A percentile compares a stretch with the other conserved stretches of the same genome.
Conservation (phyloP, 1,140 invertebrate genomes). For the Diachasma alloeum region DNA sequence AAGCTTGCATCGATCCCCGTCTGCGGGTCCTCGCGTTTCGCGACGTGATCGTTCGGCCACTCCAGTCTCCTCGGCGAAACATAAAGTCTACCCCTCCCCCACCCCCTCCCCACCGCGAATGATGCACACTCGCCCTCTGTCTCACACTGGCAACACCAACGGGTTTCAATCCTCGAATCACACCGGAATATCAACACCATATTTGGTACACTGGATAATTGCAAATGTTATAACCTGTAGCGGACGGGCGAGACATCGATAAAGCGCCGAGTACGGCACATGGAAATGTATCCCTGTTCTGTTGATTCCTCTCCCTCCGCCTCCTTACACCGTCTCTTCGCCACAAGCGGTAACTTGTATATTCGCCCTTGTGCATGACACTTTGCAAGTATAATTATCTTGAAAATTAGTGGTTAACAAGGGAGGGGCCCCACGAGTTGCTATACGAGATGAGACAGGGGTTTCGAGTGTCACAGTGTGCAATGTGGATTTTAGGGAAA, state of each 20-base stretch:
- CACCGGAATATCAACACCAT: background rate
- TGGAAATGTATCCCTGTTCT: background rate
- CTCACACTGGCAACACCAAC: background rate
- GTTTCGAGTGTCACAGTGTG: background rate
- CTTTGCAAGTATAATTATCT: conserved; percentile 34
- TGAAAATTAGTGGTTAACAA: conserved; percentile 30
- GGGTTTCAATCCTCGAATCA: background rate
- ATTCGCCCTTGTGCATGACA: conserved; percentile 6
- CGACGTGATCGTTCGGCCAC: too few species aligned
- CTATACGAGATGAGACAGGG: conserved; percentile 8
- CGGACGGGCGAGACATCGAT: background rate
- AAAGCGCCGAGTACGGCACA: background rate
- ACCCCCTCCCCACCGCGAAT: too few species aligned
- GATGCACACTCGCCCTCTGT: background rate
- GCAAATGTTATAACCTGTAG: background rate
- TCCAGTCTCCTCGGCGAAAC: too few species aligned
- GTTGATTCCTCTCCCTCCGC: background rate
- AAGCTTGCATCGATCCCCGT: too few species aligned
- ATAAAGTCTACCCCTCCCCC: background rate
- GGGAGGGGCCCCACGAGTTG: background rate
- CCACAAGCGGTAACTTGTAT: conserved; percentile 4
- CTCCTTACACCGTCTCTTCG: background rate
- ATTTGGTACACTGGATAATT: conserved; percentile 9
- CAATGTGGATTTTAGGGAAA: conserved; percentile 8
- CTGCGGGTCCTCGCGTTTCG: too few species aligned